Evolutionary conservation across 2,888 invertebrate genomes (phyloP), one percentile per base, ranked within the genome.

Genomic region (Leptinotarsa rubiginosa): DNA sequence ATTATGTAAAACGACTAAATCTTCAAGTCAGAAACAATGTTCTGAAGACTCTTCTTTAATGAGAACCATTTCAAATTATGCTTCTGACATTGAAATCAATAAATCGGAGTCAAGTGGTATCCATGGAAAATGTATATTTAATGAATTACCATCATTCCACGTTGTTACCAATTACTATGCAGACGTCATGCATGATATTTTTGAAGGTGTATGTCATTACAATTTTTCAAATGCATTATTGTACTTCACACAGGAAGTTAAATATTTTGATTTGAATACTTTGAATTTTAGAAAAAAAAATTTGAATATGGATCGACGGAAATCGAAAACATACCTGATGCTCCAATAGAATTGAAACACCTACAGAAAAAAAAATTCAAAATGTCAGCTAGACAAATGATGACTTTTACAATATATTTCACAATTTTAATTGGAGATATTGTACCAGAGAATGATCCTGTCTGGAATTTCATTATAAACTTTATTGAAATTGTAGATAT

Each of bases 371-470:
- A 47, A 22, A 54, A 70, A 31, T 59, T 75, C 18, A 77, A 74
- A 78, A 77, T 78, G 75, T 78, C 81, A n/a, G 82, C 81, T 12
- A 73, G 78, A 41, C 79, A 83, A 80, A 82, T 81, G 79, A 77
- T 80, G 72, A 75, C 77, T 13, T 82, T 82, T 73, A 52, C 77
- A 47, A 47, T 49, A 31, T 79, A 77, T 76, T 75, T 83, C 69
- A 75, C 79, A 10, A 25, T 82, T 4, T 77, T 83, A 66, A 70
- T 82, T 66, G 81, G 80, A 1, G 81, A 84, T 73, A 65, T 83
- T 3, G 72, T 84, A 62, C 81, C 82, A 7, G 62, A 22, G 47
- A 74, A 80, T 73, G 78, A 82, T 49, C 49, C 49, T 49, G 49
- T 49, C 4, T 49, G 49, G 49, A 49, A 49, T 49, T 49, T 49